A percentile compares a stretch with the other conserved stretches of the same genome.
Evolutionary conservation across 2,797 vertebrate species (phyloP).

Genomic region (Columba guinea): DNA sequence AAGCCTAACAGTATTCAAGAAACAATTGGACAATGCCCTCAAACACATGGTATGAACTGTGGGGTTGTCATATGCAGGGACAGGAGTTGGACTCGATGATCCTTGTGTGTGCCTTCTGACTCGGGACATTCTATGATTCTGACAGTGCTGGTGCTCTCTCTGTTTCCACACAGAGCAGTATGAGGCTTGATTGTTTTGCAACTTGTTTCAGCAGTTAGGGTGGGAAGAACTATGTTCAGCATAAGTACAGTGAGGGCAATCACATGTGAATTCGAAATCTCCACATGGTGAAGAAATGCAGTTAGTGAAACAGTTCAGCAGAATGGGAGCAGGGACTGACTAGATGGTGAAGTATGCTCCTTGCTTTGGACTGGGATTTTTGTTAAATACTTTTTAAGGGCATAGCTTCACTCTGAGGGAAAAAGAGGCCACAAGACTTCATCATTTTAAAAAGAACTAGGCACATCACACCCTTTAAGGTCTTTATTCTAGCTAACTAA

Average conservation of each 20-base stretch:
- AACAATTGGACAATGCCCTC: too few species aligned
- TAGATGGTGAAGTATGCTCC: neutral
- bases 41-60: too few species aligned
- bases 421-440: neutral
- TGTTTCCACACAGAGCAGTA: neutral
- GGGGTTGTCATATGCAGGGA: too few species aligned
- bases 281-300: neutral
- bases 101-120: too few species aligned
- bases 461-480: neutral
- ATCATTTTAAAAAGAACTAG: neutral
- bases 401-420: neutral
- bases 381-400: neutral
- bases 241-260: neutral
- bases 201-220: neutral
- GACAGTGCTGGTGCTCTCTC: neutral
- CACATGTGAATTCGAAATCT: neutral
- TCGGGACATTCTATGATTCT: too few species aligned
- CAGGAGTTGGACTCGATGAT: too few species aligned
- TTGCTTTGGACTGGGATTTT: neutral
- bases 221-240: neutral
- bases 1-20: too few species aligned
- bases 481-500: conserved; percentile 17
- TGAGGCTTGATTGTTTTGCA: neutral
- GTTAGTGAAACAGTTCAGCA: neutral
- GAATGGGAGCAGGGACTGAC: neutral